These are phyloP conservation scores for Monodelphis domestica DNA, from an alignment of 2,797 vertebrate genomes.

Conservation along the genomic window DNA sequence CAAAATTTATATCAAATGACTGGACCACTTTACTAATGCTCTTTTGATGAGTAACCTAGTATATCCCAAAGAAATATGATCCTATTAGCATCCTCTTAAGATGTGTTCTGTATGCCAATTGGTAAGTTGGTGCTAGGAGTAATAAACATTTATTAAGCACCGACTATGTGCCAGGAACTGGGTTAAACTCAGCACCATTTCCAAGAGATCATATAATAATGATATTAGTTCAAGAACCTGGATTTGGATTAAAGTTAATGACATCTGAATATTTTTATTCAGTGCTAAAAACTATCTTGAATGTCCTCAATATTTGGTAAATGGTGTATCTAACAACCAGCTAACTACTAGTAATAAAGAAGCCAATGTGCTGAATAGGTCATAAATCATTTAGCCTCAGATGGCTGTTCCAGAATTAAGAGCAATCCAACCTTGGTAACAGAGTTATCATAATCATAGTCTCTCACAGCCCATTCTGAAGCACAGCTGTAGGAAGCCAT, in stretches of 20 bases:
- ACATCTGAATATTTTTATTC: background rate
- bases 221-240: background rate
- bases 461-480: conserved; percentile 25
- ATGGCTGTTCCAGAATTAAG: background rate
- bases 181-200: background rate
- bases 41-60: background rate
- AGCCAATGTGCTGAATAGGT: background rate
- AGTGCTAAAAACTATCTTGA: background rate
- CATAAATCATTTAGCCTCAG: background rate
- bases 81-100: background rate
- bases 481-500: conserved; percentile 48
- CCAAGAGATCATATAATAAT: background rate
- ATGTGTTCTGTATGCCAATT: background rate
- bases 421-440: background rate
- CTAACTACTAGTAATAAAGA: background rate
- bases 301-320: background rate
- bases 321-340: background rate
- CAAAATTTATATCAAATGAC: background rate
- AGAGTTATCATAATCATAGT: background rate
- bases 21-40: background rate
- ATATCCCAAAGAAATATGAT: background rate
- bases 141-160: background rate
- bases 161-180: background rate
- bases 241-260: background rate
- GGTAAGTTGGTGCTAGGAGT: background rate